Base-by-base conservation (phyloP, 2,797 vertebrate genomes). In the Loriculus beryllinus region DNA sequence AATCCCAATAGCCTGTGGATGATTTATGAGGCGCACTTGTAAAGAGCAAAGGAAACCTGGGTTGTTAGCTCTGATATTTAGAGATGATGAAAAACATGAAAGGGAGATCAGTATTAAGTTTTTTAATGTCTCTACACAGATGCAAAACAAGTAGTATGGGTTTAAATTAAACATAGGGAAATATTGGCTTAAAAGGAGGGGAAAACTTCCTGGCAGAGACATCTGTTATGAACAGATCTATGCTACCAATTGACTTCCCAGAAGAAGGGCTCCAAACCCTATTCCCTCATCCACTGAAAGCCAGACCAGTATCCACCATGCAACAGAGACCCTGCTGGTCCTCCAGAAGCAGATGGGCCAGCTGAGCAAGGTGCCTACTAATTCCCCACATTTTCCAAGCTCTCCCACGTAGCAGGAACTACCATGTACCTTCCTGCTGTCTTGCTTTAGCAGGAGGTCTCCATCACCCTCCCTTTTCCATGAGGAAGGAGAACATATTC, bases 41-140 rank as follows among this genome's bases (percentile, higher is more conserved):
- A 93, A 93, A 93, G 90, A 93, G 87, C 79, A 88, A 64, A 94
- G 70, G 82, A 92, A 92, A 28, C 52, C 71, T 64, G 45, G 67
- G 78, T 54, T 89, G 86, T 92, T 94, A 85, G 69, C 71, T 85
- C 78, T 94, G 86, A 88, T 91, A 93, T 96, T 96, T 92, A 96
- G 72, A 78, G 92, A 88, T 81, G 86, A 87, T 85, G 83, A 95
- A 95, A 49, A 81, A 86, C 85, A 45, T 49, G 70, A 68, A 92
- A 89, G 31, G n/a, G 48, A 83, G 35, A 16, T 23, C 14, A 25
- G n/a, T 57, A 25, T 57, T 35, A 16, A 74, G 40, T 51, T 67
- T 91, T 67, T 68, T 26, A 35, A 80, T 88, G 40, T 48, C n/a
- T 89, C 82, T 47, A 49, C 21, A 43, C 42, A 39, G 52, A 70